Conservation (phyloP, 2,888 invertebrate species). For the Hedya salicella region DNA sequence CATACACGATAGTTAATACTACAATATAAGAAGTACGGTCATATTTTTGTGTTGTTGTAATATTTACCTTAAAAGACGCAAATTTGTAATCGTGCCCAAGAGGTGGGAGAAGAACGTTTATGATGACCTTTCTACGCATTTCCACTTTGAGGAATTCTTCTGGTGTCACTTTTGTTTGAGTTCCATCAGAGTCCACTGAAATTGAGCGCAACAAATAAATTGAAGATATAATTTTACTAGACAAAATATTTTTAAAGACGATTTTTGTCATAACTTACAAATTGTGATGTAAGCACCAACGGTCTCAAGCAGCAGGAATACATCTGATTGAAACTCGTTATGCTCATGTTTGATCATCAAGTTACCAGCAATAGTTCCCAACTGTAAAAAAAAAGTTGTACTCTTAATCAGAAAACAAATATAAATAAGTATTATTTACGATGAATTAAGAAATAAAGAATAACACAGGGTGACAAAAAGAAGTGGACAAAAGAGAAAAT, state of each 20-base stretch:
- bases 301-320: slow-evolving; percentile 83
- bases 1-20: too few relatives aligned
- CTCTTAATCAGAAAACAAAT: neutral
- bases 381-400: slow-evolving; percentile 65
- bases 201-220: slow-evolving; percentile 27
- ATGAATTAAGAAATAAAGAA: too few relatives aligned
- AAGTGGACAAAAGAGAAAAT: too few relatives aligned
- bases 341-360: slow-evolving; percentile 88
- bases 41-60: slow-evolving; percentile 1
- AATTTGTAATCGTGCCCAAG: slow-evolving; percentile 51
- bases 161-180: slow-evolving; percentile 59
- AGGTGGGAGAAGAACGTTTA: slow-evolving; percentile 61
- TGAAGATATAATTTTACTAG: neutral
- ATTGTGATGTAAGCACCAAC: slow-evolving; percentile 63
- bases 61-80: slow-evolving; percentile 59
- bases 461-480: too few relatives aligned
- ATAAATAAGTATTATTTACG: slow-evolving; percentile 46
- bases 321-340: slow-evolving; percentile 89
- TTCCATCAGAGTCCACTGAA: slow-evolving; percentile 55
- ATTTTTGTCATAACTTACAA: slow-evolving; percentile 51
- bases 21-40: too few relatives aligned
- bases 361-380: slow-evolving; percentile 89
- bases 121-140: slow-evolving; percentile 72
- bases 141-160: slow-evolving; percentile 70
- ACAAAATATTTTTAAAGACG: neutral